Percentiles rank a stretch among this genome's conserved stretches.
These are phyloP conservation scores for Trichogramma dendrolimi DNA, from an alignment of 2,888 invertebrate species.

Conservation along the genomic window DNA sequence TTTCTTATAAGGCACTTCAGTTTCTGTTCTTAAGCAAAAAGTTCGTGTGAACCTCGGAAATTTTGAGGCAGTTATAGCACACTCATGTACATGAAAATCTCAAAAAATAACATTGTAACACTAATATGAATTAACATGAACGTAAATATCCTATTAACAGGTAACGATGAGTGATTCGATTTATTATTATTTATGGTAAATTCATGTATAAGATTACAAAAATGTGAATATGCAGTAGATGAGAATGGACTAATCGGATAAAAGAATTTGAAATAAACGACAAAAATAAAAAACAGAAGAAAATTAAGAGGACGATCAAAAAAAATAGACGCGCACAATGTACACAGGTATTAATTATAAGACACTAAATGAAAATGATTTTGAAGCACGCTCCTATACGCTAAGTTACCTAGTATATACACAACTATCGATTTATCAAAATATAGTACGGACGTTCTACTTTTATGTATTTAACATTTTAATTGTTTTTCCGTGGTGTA, in stretches of 20 bases:
- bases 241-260: slow-evolving; percentile 9
- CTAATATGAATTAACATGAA: slow-evolving; percentile 36
- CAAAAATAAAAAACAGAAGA: slow-evolving; percentile 20
- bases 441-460: slow-evolving; percentile 47
- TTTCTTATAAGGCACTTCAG: slow-evolving; percentile 45
- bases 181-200: slow-evolving; percentile 34
- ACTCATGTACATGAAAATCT: slow-evolving; percentile 44
- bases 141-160: slow-evolving; percentile 35
- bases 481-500: slow-evolving; percentile 35
- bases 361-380: slow-evolving; percentile 39
- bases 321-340: slow-evolving; percentile 2
- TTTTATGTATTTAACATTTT: slow-evolving; percentile 37
- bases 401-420: slow-evolving; percentile 51
- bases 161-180: slow-evolving; percentile 37
- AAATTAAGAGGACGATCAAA: slow-evolving; percentile 16
- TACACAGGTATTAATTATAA: neutral
- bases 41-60: slow-evolving; percentile 28
- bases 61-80: slow-evolving; percentile 22
- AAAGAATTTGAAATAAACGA: slow-evolving; percentile 14
- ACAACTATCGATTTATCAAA: slow-evolving; percentile 50
- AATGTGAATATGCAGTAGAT: slow-evolving; percentile 33
- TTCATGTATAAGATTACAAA: slow-evolving; percentile 32
- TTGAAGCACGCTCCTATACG: slow-evolving; percentile 42
- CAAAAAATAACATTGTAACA: slow-evolving; percentile 41
- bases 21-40: slow-evolving; percentile 36